phyloP scores from a whole-genome alignment of 2,797 vertebrate species.

The Acridotheres tristis region DNA sequence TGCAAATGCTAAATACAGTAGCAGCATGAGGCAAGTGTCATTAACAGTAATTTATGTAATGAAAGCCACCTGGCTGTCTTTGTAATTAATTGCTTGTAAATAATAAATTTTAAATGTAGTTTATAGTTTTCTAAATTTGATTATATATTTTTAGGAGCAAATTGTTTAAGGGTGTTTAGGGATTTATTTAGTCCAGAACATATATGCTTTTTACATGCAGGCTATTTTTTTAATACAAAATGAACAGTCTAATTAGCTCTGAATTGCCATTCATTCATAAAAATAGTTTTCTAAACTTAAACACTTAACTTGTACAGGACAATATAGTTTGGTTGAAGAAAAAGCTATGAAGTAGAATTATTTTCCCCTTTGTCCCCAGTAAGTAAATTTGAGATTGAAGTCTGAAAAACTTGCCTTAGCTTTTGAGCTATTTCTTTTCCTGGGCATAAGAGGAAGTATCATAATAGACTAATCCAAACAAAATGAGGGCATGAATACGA shows the following conservation, averaged over 20 bases:
- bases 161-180: slow-evolving; percentile 31
- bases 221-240: slow-evolving; percentile 14
- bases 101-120: slow-evolving; percentile 92
- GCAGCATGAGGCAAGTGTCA: slow-evolving; percentile 93
- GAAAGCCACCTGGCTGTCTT: slow-evolving; percentile 88
- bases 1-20: slow-evolving; percentile 90
- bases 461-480: not conserved
- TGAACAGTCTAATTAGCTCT: slow-evolving; percentile 33
- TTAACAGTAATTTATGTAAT: slow-evolving; percentile 96
- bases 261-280: not conserved
- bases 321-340: not conserved
- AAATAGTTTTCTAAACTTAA: not conserved
- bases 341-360: not conserved
- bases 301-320: not conserved
- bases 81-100: slow-evolving; percentile 96
- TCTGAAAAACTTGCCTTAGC: not conserved
- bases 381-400: not conserved
- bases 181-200: slow-evolving; percentile 27
- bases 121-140: slow-evolving; percentile 85
- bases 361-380: not conserved
- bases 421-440: not conserved
- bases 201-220: slow-evolving; percentile 2
- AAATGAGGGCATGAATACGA: not conserved
- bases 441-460: not conserved
- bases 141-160: slow-evolving; percentile 75